These are phyloP conservation scores for Sardina pilchardus DNA, from an alignment of 2,113 vertebrate species.

Conservation along the genomic window DNA sequence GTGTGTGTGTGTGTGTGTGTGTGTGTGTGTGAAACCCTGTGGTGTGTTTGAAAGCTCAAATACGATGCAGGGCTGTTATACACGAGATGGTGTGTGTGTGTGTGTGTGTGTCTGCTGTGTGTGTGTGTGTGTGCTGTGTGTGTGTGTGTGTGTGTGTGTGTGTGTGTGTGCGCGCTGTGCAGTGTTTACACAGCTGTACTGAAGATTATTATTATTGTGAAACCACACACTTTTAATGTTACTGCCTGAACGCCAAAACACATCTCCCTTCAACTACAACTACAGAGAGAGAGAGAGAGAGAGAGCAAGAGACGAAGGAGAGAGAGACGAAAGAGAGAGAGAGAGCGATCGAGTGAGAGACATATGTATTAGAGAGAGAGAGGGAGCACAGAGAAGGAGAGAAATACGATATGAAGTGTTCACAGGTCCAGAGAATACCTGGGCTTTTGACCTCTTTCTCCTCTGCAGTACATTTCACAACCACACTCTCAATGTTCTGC, in stretches of 20 bases:
- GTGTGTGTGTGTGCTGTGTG: not conserved
- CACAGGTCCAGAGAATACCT: not conserved
- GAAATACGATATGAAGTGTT: not conserved
- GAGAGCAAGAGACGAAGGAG: not conserved
- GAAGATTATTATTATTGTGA: conserved; percentile 81
- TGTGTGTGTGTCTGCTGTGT: not conserved
- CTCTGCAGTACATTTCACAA: not conserved
- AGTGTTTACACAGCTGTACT: conserved; percentile 81
- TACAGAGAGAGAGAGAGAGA: not conserved
- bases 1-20: not conserved
- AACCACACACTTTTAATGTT: conserved; percentile 81
- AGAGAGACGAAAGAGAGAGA: not conserved
- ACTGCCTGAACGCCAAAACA: conserved; percentile 76
- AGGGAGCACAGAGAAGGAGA: not conserved
- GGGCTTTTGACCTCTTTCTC: not conserved
- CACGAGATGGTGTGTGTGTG: not conserved
- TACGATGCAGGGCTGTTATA: not conserved
- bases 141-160: not conserved
- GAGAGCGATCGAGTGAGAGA: not conserved
- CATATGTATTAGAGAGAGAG: not conserved
- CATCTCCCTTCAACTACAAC: conserved; percentile 56
- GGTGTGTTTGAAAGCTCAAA: not conserved
- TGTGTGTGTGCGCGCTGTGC: conserved; percentile 52
- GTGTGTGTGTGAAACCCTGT: not conserved
- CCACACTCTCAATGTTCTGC: not conserved